phyloP scores from a whole-genome alignment of 2,888 invertebrate genomes.

The Molanna angustata region DNA sequence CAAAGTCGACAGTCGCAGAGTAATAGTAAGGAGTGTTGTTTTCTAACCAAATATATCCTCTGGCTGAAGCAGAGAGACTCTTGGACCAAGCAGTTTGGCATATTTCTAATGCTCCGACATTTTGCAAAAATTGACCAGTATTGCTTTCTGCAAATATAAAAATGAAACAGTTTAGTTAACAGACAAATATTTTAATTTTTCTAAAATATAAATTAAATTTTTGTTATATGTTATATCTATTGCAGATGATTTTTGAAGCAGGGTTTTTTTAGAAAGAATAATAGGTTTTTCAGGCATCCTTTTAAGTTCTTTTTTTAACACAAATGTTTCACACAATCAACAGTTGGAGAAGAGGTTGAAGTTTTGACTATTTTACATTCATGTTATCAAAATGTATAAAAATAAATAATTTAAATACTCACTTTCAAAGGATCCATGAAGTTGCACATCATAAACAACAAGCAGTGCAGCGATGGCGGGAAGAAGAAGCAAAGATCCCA shows the following conservation, averaged over 20 bases:
- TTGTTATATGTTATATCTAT: too few relatives aligned
- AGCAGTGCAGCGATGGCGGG: constrained; percentile 56
- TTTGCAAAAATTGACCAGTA: constrained; percentile 62
- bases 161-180: neutral
- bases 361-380: neutral
- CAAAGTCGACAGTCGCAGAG: constrained; percentile 51
- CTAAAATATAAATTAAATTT: too few relatives aligned
- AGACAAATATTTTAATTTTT: constrained; percentile 23
- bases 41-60: constrained; percentile 66
- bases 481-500: constrained; percentile 61
- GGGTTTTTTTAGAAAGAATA: neutral
- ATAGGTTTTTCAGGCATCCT: neutral
- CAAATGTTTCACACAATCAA: neutral
- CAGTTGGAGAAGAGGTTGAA: neutral
- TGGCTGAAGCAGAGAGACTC: constrained; percentile 57
- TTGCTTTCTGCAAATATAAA: constrained; percentile 54
- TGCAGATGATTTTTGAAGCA: too few relatives aligned
- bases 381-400: neutral
- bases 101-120: constrained; percentile 62
- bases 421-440: constrained; percentile 67
- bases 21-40: constrained; percentile 67
- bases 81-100: constrained; percentile 62
- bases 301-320: neutral
- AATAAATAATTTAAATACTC: constrained; percentile 36
- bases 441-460: constrained; percentile 63